phyloP scores from a whole-genome alignment of 2,797 vertebrate species.

The Sciurus carolinensis region DNA sequence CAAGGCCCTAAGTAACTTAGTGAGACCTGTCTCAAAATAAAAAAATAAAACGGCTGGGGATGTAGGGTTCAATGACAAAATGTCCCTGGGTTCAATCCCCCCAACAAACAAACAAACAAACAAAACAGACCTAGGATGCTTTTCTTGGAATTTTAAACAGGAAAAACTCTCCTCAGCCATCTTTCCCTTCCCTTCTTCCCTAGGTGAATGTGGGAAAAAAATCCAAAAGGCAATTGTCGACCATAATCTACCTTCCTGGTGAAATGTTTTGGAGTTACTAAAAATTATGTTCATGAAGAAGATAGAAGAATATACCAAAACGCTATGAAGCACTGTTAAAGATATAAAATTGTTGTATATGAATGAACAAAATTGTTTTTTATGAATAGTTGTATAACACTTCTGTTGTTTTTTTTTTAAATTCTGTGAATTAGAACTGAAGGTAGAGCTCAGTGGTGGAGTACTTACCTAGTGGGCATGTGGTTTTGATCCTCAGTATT shows the following conservation, averaged over 20 bases:
- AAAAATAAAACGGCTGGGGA: too few relatives aligned
- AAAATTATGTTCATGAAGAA: neutral
- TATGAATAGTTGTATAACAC: neutral
- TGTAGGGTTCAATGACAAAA: too few relatives aligned
- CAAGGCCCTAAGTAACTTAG: too few relatives aligned
- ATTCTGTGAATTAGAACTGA: neutral
- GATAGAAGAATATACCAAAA: conserved; percentile 27
- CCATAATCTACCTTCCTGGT: neutral
- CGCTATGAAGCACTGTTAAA: neutral
- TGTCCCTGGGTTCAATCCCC: too few relatives aligned
- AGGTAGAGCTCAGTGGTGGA: too few relatives aligned
- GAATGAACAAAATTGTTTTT: neutral
- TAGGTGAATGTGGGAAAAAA: neutral
- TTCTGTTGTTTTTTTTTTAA: conserved; percentile 50
- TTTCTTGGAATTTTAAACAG: conserved; percentile 40
- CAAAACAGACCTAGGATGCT: conserved; percentile 13
- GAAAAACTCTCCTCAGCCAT: conserved; percentile 45
- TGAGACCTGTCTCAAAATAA: too few relatives aligned
- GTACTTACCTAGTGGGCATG: too few relatives aligned
- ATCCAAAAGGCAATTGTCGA: neutral
- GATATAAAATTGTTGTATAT: neutral
- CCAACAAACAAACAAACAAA: too few relatives aligned
- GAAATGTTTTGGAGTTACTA: conserved; percentile 5
- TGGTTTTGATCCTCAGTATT: neutral
- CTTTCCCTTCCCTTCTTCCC: conserved; percentile 52